Evolutionary conservation across 2,113 vertebrate genomes (phyloP).

Genomic region (Ramphastos sulfuratus): DNA sequence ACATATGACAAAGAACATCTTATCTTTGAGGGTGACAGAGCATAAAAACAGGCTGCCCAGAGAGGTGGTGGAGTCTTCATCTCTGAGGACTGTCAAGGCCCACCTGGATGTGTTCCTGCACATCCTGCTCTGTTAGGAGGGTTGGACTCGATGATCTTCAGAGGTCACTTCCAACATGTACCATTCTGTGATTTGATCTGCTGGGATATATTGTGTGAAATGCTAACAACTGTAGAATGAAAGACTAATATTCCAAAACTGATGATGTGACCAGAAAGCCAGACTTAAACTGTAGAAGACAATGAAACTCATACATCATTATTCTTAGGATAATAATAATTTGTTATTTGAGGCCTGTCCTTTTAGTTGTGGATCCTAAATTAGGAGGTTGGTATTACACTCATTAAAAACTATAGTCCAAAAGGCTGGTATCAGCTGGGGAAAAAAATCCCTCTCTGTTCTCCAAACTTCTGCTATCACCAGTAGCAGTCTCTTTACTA

Average conservation of each 20-base stretch:
- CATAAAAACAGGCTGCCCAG: no score
- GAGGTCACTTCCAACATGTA: no score
- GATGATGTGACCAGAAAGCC: background rate
- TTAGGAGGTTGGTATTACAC: fast-evolving
- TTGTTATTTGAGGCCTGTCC: background rate
- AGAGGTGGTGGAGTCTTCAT: no score
- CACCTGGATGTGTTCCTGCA: no score
- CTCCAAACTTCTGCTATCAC: background rate
- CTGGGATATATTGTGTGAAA: background rate
- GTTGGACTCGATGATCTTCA: no score
- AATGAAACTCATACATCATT: fast-evolving
- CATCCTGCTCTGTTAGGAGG: no score
- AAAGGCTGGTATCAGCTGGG: background rate
- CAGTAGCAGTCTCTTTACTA: fast-evolving
- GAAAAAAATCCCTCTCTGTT: background rate
- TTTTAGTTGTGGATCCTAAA: background rate
- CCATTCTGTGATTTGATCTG: background rate
- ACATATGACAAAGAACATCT: no score
- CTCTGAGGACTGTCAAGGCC: no score
- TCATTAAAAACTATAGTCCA: background rate
- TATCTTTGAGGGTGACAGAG: no score
- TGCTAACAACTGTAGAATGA: background rate
- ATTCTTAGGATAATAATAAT: background rate
- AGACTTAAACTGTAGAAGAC: background rate
- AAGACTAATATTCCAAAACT: background rate